Percentiles rank a stretch among this genome's conserved stretches.
phyloP scores from a whole-genome alignment of 2,888 invertebrate genomes.

The Pristionchus maxplancki region DNA sequence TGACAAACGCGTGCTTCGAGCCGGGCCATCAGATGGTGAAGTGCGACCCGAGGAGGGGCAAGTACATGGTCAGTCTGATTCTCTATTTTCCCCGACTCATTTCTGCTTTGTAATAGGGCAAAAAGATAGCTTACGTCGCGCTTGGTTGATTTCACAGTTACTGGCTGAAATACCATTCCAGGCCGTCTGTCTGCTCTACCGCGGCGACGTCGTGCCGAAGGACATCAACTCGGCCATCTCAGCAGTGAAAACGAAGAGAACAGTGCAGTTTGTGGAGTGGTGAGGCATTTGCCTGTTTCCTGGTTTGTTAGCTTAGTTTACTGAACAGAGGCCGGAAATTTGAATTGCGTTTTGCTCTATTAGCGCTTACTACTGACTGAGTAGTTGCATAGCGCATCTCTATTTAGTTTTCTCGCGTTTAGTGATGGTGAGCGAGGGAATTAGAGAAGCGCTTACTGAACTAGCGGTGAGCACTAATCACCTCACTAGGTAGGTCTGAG shows the following conservation, averaged over 20 bases:
- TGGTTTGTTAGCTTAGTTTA: too few species aligned
- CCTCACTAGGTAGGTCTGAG: neutral
- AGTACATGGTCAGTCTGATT: conserved; percentile 79
- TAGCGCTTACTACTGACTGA: too few species aligned
- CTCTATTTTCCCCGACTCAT: too few species aligned
- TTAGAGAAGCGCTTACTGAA: too few species aligned
- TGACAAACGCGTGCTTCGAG: conserved; percentile 92
- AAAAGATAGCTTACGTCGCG: too few species aligned
- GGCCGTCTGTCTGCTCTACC: conserved; percentile 95
- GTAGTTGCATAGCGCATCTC: too few species aligned
- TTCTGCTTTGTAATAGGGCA: too few species aligned
- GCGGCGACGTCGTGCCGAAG: conserved; percentile 93
- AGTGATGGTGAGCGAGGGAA: too few species aligned
- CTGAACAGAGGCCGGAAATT: too few species aligned
- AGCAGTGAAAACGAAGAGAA: conserved; percentile 75
- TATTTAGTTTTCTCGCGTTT: too few species aligned
- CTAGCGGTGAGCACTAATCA: too few species aligned
- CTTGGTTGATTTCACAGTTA: neutral
- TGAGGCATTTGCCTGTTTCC: conserved; percentile 25
- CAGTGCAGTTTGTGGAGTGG: conserved; percentile 84
- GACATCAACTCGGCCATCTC: conserved; percentile 78
- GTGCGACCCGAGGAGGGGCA: conserved; percentile 81
- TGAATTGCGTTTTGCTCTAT: too few species aligned
- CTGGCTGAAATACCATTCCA: conserved; percentile 78
- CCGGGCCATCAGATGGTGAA: conserved; percentile 83